Percentiles rank a stretch among this genome's conserved stretches.
Conservation (phyloP, 2,113 vertebrate species). For the Amazona vittata region DNA sequence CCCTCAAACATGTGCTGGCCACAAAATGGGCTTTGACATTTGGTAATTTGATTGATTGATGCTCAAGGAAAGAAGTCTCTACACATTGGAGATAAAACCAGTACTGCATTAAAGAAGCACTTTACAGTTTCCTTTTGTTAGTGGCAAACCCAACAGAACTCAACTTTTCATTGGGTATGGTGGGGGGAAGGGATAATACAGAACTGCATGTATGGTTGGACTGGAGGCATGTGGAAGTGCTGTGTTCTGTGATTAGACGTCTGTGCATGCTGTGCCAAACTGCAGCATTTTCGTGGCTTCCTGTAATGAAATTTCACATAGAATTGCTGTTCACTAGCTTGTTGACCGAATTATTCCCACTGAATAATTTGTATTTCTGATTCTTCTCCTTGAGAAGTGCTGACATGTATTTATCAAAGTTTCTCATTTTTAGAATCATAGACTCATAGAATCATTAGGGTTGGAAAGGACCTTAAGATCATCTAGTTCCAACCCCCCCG, state of each 20-base stretch:
- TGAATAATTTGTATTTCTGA: not conserved
- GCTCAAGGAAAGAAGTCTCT: not conserved
- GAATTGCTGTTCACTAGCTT: slow-evolving; percentile 2
- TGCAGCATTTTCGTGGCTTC: not conserved
- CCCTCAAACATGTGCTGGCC: not conserved
- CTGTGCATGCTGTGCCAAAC: not conserved
- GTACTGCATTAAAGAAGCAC: not conserved
- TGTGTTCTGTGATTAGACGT: not conserved
- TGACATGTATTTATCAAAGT: slow-evolving; percentile 8
- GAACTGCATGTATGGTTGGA: not conserved
- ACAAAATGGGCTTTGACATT: not conserved
- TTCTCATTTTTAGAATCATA: not conserved
- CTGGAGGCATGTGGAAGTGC: not conserved
- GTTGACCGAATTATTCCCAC: not conserved
- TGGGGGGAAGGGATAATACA: not conserved
- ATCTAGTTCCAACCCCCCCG: no score
- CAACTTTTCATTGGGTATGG: not conserved
- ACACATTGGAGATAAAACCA: not conserved
- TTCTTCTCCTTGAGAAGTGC: not conserved
- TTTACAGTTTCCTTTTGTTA: not conserved
- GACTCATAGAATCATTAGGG: no score
- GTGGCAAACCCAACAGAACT: not conserved
- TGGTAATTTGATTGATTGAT: not conserved
- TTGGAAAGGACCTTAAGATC: no score
- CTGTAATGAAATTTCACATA: not conserved